A percentile compares a stretch with the other conserved stretches of the same genome.
phyloP scores from a whole-genome alignment of 2,888 invertebrate genomes.

The Thyatira batis region DNA sequence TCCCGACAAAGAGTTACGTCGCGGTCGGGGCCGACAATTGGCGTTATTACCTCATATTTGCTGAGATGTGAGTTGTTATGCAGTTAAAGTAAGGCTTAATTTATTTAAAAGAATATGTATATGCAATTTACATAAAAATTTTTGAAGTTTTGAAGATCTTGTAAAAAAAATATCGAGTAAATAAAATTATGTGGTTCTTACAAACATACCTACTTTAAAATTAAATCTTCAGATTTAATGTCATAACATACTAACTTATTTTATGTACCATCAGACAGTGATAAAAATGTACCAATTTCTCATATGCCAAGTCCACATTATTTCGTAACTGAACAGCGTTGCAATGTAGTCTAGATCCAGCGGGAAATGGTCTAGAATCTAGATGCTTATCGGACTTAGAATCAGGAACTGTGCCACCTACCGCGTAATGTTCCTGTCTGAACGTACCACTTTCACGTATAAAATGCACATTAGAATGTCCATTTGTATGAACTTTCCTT shows the following conservation, averaged over 20 bases:
- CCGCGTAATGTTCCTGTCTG: slow-evolving; percentile 25
- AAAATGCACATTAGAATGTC: neutral
- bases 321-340: slow-evolving; percentile 7
- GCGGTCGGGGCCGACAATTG: slow-evolving; percentile 34
- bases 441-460: slow-evolving; percentile 22
- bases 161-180: too few species aligned
- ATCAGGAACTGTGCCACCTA: slow-evolving; percentile 35
- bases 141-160: too few species aligned
- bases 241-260: too few species aligned
- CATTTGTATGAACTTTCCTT: neutral
- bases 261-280: too few species aligned
- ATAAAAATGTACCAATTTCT: slow-evolving; percentile 3
- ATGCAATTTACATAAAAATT: too few species aligned
- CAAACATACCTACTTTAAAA: too few species aligned
- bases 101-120: too few species aligned
- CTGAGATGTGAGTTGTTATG: neutral
- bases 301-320: slow-evolving; percentile 8
- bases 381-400: slow-evolving; percentile 58
- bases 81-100: too few species aligned
- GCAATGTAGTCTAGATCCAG: slow-evolving; percentile 31
- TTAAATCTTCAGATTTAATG: too few species aligned
- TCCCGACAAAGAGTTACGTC: slow-evolving; percentile 37
- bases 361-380: slow-evolving; percentile 52
- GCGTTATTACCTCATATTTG: slow-evolving; percentile 21
- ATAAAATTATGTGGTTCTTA: too few species aligned